Evolutionary conservation across 2,113 vertebrate genomes (phyloP), one percentile per base, ranked within the genome.

Genomic region (Takifugu bimaculatus): DNA sequence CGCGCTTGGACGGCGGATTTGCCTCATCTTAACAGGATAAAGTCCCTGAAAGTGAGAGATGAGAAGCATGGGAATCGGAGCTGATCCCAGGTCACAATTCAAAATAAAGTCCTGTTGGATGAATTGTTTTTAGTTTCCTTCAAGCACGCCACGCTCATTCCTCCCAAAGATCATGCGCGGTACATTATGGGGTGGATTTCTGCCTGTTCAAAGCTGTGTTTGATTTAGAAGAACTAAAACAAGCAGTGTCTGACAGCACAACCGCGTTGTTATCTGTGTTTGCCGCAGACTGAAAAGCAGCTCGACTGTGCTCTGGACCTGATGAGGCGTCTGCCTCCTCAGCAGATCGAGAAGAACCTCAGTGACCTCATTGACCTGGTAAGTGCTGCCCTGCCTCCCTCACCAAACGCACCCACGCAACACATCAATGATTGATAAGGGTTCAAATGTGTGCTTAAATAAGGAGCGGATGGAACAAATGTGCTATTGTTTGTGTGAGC

Each of bases 281-380:
- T 50, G n/a, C 83, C 72, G 84, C 77, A 98, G 96, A 97, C 91
- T 89, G 97, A 99, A 72, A 94, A 96, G 87, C 96, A 98, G 92
- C 91, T 99, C 82, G 97, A 98, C 85, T 98, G 95, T 94, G 97
- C 97, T 88, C 96, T 99, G 92, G 97, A 98, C 87, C 91, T 99
- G 86, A 99, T 99, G 97, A 97, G 97, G 93, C 97, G 96, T 71
- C 91, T 99, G 92, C 97, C 97, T 90, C 97, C 96, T 0, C 97
- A 99, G 88, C 97, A 99, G 87, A 99, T 99, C 4, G 97, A 98
- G 92, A 99, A 98, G 79, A 99, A 99, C 92, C 96, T 98, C 88
- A 99, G 97, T 11, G 97, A 99, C 92, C 95, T 99, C 90, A 99
- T 99, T 43, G 97, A 99, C 88, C 86, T 99, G 94, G 96, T 98